phyloP scores from a whole-genome alignment of 2,113 vertebrate species.

The Platanista minor region DNA sequence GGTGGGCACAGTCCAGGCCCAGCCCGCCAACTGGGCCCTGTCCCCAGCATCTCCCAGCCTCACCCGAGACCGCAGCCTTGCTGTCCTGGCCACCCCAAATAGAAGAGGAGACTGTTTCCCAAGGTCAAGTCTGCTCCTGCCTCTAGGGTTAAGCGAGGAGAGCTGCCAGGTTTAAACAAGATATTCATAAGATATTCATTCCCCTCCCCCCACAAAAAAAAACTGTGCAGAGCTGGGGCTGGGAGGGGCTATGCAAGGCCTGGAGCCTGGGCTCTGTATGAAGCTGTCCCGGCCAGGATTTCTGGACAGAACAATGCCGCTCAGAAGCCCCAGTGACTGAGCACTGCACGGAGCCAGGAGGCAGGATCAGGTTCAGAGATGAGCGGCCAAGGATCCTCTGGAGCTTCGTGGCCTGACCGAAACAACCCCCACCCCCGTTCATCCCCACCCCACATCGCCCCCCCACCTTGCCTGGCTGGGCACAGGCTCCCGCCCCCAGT shows the following conservation, averaged over 20 bases:
- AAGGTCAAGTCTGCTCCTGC: background rate
- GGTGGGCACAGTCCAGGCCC: background rate
- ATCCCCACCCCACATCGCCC: too few species aligned
- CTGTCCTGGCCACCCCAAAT: background rate
- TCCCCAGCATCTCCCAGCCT: background rate
- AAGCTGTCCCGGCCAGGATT: background rate
- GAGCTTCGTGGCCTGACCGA: background rate
- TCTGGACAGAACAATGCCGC: background rate
- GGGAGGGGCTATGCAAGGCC: background rate
- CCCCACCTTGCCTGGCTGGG: background rate
- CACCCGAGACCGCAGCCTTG: background rate
- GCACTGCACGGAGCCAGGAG: background rate
- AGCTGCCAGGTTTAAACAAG: background rate
- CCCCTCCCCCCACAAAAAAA: too few species aligned
- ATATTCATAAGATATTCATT: too few species aligned
- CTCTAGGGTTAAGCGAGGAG: background rate
- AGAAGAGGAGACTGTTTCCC: background rate
- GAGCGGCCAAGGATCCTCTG: conserved; percentile 11
- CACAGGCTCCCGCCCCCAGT: background rate
- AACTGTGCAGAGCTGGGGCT: too few species aligned
- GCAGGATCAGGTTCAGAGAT: background rate
- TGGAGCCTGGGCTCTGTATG: background rate
- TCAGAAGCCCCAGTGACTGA: background rate
- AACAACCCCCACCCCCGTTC: background rate
- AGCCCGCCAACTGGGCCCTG: too few species aligned